A percentile compares a stretch with the other conserved stretches of the same genome.
Evolutionary conservation across 2,888 invertebrate species (phyloP).

Genomic region (Leptinotarsa rubiginosa): DNA sequence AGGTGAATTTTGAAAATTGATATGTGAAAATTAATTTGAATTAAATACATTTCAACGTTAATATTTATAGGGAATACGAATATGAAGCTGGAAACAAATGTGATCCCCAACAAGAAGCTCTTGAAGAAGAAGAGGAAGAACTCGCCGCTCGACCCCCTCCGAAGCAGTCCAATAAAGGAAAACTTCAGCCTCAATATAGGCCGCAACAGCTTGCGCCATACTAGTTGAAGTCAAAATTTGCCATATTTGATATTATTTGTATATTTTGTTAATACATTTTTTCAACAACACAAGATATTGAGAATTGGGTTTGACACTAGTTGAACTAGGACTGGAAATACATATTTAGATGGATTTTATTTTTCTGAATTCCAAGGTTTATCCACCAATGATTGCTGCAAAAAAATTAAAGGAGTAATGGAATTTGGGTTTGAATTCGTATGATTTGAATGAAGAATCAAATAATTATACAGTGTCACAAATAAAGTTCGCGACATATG

Average conservation of each 20-base stretch:
- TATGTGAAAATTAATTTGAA: not conserved
- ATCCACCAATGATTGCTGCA: too few species aligned
- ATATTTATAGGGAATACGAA: slow-evolving; percentile 74
- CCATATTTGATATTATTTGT: slow-evolving; percentile 11
- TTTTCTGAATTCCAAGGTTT: too few species aligned
- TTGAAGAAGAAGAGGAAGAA: slow-evolving; percentile 56
- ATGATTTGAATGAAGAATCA: too few species aligned
- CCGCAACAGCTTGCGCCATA: slow-evolving; percentile 6
- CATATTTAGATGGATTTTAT: too few species aligned
- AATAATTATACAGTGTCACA: too few species aligned
- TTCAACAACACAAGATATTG: not conserved
- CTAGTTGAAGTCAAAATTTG: slow-evolving; percentile 12
- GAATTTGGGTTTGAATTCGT: too few species aligned
- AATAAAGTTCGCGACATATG: too few species aligned
- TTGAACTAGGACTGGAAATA: not conserved
- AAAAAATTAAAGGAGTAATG: too few species aligned
- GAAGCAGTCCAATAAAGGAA: slow-evolving; percentile 17
- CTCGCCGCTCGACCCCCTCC: not conserved
- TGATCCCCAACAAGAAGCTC: slow-evolving; percentile 68
- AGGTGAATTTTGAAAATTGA: too few species aligned
- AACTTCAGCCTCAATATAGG: slow-evolving; percentile 19
- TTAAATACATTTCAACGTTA: not conserved
- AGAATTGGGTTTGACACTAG: not conserved
- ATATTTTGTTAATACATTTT: slow-evolving; percentile 9
- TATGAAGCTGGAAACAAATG: slow-evolving; percentile 85